These are phyloP conservation scores for Mesoclemmys tuberculata DNA, from an alignment of 2,113 vertebrate species.

Conservation along the genomic window DNA sequence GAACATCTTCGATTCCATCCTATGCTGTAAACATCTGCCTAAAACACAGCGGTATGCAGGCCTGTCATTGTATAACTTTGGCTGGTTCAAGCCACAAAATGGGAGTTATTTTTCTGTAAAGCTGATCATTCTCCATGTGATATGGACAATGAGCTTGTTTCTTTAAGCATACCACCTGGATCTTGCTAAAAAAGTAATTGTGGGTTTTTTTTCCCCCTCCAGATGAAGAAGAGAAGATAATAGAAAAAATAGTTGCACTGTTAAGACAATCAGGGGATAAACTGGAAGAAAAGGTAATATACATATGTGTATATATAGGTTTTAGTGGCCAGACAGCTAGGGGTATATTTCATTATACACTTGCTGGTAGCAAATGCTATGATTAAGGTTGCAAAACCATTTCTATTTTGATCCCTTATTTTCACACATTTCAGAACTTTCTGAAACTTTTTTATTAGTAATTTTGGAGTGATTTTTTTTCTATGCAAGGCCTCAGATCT, in stretches of 20 bases:
- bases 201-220: not conserved
- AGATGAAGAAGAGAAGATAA: constrained; percentile 69
- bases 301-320: no score
- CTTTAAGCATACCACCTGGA: not conserved
- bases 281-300: constrained; percentile 78
- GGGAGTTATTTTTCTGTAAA: not conserved
- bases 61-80: not conserved
- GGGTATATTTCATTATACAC: not conserved
- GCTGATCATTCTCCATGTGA: not conserved
- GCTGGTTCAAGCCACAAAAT: not conserved
- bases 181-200: not conserved
- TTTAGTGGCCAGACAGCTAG: not conserved
- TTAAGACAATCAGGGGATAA: constrained; percentile 81
- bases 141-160: not conserved
- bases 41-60: not conserved
- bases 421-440: constrained; percentile 33
- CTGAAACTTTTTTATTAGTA: not conserved
- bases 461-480: not conserved
- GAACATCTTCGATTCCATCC: accelerated
- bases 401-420: constrained; percentile 25
- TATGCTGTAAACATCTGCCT: not conserved
- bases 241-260: constrained; percentile 80
- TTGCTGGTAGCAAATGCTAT: not conserved
- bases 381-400: not conserved
- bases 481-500: not conserved